These are phyloP conservation scores for Pandemis heparana DNA, from an alignment of 2,888 invertebrate genomes.

Conservation along the genomic window DNA sequence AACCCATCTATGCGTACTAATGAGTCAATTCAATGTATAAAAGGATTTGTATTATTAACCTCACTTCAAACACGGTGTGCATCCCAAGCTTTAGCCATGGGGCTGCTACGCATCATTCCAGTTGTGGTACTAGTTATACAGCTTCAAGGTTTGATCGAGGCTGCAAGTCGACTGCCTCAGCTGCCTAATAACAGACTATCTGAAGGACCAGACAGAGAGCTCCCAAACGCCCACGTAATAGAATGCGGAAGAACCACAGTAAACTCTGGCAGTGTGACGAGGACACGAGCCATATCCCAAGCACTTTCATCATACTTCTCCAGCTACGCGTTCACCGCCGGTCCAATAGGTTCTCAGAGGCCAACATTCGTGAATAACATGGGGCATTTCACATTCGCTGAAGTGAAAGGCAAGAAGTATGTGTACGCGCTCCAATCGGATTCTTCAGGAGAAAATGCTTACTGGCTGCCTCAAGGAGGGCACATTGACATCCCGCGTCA, in stretches of 20 bases:
- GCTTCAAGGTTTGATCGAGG: neutral
- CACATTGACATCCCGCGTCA: constrained; percentile 8
- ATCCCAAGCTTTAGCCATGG: constrained; percentile 14
- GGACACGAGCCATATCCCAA: neutral
- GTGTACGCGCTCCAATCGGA: constrained; percentile 19
- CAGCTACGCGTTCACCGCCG: constrained; percentile 12
- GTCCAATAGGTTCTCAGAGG: neutral
- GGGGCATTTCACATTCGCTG: constrained; percentile 6
- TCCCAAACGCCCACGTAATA: neutral
- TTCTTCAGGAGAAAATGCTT: constrained; percentile 3
- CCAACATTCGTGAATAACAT: neutral
- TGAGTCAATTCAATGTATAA: constrained; percentile 7
- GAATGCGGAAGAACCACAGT: constrained; percentile 1
- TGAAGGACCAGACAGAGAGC: constrained; percentile 1
- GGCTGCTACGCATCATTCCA: constrained; percentile 10
- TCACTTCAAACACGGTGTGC: neutral
- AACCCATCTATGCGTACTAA: neutral
- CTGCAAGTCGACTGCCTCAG: neutral
- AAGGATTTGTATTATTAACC: neutral
- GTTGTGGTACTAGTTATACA: constrained; percentile 3
- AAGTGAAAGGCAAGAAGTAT: constrained; percentile 13
- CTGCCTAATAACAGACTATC: neutral
- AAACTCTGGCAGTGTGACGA: neutral
- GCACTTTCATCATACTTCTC: constrained; percentile 2
- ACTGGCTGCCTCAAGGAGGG: constrained; percentile 29